Evolutionary conservation across 2,797 vertebrate genomes (phyloP), one percentile per base, ranked within the genome.

Genomic region (Peromyscus eremicus): DNA sequence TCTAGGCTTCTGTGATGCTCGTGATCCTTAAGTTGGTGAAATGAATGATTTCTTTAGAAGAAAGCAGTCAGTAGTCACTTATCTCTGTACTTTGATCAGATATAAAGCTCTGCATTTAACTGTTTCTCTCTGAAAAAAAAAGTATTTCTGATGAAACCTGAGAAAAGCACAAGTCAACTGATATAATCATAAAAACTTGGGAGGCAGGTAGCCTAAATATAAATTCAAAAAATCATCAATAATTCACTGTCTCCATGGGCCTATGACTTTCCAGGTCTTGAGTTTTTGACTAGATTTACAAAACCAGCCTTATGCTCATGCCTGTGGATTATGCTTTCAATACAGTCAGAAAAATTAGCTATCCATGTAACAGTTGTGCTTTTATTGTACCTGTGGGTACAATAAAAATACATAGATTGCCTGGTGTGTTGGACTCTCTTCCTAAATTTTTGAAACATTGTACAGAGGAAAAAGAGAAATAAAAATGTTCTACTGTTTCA

Each of bases 401-500:
- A n/a, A n/a, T n/a, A n/a, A n/a, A n/a, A n/a, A n/a, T n/a, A n/a
- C 10, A 34, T 52, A 55, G 52, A 52, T 55, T 52, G 46, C 46
- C 32, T 34, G 4, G 8, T 21, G 2, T 80, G 49, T 52, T 80
- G 49, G 14, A 1, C 0, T 11, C 10, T 2, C 21, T 0, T 3
- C 7, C n/a, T 60, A 0, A n/a, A 37, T 8, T 13, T 2, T 40
- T 34, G 49, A 19, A 46, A 43, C 6, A 6, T 89, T 16, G 17
- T 11, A 46, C 0, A 29, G 21, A 19, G 4, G 6, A 27, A 1
- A 37, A 5, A 19, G 25, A 64, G 16, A 14, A 3, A 17, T 43
- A 60, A 16, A 52, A 4, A 21, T n/a, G 0, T 2, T 49, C 0
- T 32, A 6, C 25, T 55, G 1, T 60, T 9, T 37, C 12, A 40